phyloP scores from a whole-genome alignment of 2,888 invertebrate genomes.

The Malthinus flaveolus region DNA sequence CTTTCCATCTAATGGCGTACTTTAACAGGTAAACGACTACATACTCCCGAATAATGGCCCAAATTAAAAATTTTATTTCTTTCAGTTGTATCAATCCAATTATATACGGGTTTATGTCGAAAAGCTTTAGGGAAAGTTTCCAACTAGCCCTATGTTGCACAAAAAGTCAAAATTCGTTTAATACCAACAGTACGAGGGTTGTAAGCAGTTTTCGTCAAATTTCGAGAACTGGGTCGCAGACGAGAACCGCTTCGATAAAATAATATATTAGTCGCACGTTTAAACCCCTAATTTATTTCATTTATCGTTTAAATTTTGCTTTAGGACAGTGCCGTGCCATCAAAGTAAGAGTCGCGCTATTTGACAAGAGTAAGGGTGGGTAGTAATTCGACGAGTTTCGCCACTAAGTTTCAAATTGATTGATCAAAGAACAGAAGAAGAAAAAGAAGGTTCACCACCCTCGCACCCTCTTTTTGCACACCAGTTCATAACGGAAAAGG shows the following conservation, averaged over 20 bases:
- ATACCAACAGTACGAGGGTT: slow-evolving; percentile 36
- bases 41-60: too few relatives aligned
- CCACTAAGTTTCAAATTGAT: too few relatives aligned
- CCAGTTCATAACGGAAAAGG: too few relatives aligned
- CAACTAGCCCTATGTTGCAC: slow-evolving; percentile 56
- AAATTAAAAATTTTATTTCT: slow-evolving; percentile 22
- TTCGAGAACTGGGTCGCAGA: slow-evolving; percentile 48
- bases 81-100: slow-evolving; percentile 72
- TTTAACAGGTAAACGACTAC: slow-evolving; percentile 62
- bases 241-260: slow-evolving; percentile 46
- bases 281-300: neutral
- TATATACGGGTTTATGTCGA: slow-evolving; percentile 75
- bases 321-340: too few relatives aligned
- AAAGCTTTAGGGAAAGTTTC: slow-evolving; percentile 66
- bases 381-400: too few relatives aligned
- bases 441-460: too few relatives aligned
- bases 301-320: too few relatives aligned
- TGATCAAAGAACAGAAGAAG: too few relatives aligned
- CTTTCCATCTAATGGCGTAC: slow-evolving; percentile 69
- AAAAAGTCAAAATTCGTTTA: slow-evolving; percentile 27
- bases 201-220: slow-evolving; percentile 45
- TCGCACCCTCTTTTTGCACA: too few relatives aligned
- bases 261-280: slow-evolving; percentile 21
- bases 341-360: too few relatives aligned
- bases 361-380: too few relatives aligned